A percentile compares a stretch with the other conserved stretches of the same genome.
phyloP scores from a whole-genome alignment of 2,113 vertebrate species.

The Microcebus jonahi region DNA sequence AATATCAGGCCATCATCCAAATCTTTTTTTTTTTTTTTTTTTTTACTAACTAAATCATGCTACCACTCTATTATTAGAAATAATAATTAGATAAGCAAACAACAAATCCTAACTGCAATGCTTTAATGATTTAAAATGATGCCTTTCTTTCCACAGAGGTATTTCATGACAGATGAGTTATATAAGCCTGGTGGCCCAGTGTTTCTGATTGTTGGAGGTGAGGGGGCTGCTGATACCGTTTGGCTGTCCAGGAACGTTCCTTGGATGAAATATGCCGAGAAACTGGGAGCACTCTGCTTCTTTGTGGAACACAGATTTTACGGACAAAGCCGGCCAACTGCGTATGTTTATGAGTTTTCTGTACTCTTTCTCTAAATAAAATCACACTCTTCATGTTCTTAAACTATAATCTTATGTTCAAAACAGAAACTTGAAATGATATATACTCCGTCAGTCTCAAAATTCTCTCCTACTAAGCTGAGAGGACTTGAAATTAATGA shows the following conservation, averaged over 20 bases:
- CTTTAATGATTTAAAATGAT: neutral
- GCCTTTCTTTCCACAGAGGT: constrained; percentile 73
- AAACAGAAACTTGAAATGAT: neutral
- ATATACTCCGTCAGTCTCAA: neutral
- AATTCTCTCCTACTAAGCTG: neutral
- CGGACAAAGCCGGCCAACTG: constrained; percentile 83
- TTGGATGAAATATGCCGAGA: constrained; percentile 81
- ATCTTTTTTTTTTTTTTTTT: neutral
- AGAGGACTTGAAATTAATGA: constrained; percentile 31
- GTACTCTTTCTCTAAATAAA: neutral
- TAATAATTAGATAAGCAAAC: neutral
- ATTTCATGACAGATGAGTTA: constrained; percentile 82
- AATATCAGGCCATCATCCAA: neutral
- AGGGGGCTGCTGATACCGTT: constrained; percentile 75
- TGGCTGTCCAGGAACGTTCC: constrained; percentile 74
- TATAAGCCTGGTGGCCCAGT: constrained; percentile 76
- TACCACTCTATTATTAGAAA: neutral
- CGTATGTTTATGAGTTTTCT: constrained; percentile 60
- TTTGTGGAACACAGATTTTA: constrained; percentile 86
- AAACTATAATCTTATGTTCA: neutral
- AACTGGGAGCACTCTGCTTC: constrained; percentile 81
- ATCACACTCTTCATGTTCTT: neutral
- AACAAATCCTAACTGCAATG: neutral
- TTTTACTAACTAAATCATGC: neutral
- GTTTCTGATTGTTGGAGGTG: constrained; percentile 85